Base-by-base conservation (phyloP, 23 tunicate genomes). In the Trididemnum miniatum region DNA sequence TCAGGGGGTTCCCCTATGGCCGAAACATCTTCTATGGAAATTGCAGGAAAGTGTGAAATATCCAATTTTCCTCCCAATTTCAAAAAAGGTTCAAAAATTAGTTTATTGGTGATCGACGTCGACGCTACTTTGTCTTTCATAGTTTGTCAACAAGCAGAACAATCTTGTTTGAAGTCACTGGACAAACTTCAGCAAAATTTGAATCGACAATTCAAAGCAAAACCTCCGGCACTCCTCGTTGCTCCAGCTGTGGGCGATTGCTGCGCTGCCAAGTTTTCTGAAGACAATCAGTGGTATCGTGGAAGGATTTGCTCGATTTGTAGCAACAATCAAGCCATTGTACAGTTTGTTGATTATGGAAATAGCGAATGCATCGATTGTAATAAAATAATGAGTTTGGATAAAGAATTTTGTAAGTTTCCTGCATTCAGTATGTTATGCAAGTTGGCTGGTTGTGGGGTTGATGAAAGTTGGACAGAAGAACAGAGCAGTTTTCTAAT, bases 281-380 rank as follows among this genome's bases (percentile, higher is more conserved):
- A 89, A 34, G 94, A 89, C 66, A 67, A 44, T 0, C 78, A 57
- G 59, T 83, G 82, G 85, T 89, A 89, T 39, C 81, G 94, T 50
- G 88, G 73, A 25, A 69, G 26, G 20, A 54, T 89, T 25, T 0
- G 1, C 22, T 4, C 60, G 0, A 15, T 89, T 0, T 2, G 20
- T 28, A 35, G 29, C 1, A 23, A 71, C 9, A 18, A 36, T 20
- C 7, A n/a, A 24, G 87, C 63, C 1, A 34, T 52, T 9, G 35
- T 77, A 12, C 66, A 77, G 23, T 89, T 64, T 67, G 35, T 87
- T 34, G 94, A 89, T 44, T 89, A 89, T 71, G 94, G 94, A 27
- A 89, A 89, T 71, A 0, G 51, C 23, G 71, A 80, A 69, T 2
- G 51, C 15, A 74, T 84, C 18, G 31, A 65, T 22, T 15, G 0